Base-by-base conservation (phyloP, 2,113 vertebrate species). In the Benitochromis conjunctus region DNA sequence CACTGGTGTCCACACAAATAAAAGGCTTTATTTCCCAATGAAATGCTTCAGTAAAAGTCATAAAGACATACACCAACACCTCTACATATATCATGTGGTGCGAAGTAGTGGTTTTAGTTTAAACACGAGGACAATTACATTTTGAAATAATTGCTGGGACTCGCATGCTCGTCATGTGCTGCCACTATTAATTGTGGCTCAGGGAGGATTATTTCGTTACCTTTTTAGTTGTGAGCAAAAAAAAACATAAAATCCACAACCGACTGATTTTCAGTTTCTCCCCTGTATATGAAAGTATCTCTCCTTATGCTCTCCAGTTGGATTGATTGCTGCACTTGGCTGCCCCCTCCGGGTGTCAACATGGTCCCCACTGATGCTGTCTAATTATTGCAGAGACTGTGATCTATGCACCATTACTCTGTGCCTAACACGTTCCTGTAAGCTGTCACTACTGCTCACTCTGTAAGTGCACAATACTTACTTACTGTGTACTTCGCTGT, bases 381-480 rank as follows among this genome's bases (percentile, higher is more conserved):
- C 88, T 90, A 90, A 93, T 94, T 93, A 89, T 51, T 89, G 84
- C 82, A 88, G 82, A 86, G 78, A 53, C 83, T 89, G 88, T 90
- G 93, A 92, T 90, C 84, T 90, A 83, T 89, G 78, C 81, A 84
- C 64, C 87, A 90, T 91, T 90, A 80, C 76, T 87, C 83, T 85
- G 53, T 9, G 66, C 48, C 78, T 74, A 71, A 88, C 84, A 48
- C 46, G 9, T 79, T 79, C 81, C 69, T 88, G 86, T 89, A 66
- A 71, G 31, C 29, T 86, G 81, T 86, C 86, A 82, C 36, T 71
- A 18, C 43, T 34, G 53, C 46, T 83, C 64, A 56, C 19, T 76
- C 34, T 60, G 54, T 66, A 53, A 41, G 58, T 55, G 66, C 36
- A 80, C 38, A 83, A 58, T 31, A 84, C 10, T 66, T 31, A 16